A percentile compares a stretch with the other conserved stretches of the same genome.
Evolutionary conservation across 2,113 vertebrate genomes (phyloP).

Genomic region (Rhea pennata): DNA sequence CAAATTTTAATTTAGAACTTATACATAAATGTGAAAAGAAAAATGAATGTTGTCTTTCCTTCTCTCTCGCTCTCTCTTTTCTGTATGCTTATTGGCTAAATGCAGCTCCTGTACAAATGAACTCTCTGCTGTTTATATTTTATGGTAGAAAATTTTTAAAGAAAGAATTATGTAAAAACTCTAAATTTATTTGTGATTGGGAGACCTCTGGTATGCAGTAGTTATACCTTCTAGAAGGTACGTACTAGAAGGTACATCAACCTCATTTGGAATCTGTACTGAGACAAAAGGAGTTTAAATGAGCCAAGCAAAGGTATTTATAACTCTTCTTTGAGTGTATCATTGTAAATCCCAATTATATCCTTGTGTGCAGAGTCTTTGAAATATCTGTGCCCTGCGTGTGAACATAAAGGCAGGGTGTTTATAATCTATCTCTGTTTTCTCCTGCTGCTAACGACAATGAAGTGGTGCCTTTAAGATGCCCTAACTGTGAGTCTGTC

Average conservation of each 20-base stretch:
- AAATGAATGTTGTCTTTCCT: neutral
- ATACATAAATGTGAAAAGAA: neutral
- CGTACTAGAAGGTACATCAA: too few species aligned
- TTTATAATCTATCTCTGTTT: neutral
- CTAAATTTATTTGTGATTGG: neutral
- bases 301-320: neutral
- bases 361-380: neutral
- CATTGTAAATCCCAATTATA: neutral
- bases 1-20: neutral
- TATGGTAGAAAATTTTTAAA: neutral
- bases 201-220: neutral
- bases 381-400: neutral
- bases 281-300: neutral
- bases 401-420: neutral
- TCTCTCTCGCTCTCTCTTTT: neutral
- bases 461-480: neutral
- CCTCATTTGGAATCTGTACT: too few species aligned
- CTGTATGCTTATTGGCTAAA: neutral
- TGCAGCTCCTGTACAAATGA: neutral
- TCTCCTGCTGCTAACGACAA: neutral
- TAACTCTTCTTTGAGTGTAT: neutral
- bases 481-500: neutral
- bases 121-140: neutral
- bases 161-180: neutral
- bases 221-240: neutral